These are phyloP conservation scores for Eretmochelys imbricata DNA, from an alignment of 2,113 vertebrate genomes.

Conservation along the genomic window DNA sequence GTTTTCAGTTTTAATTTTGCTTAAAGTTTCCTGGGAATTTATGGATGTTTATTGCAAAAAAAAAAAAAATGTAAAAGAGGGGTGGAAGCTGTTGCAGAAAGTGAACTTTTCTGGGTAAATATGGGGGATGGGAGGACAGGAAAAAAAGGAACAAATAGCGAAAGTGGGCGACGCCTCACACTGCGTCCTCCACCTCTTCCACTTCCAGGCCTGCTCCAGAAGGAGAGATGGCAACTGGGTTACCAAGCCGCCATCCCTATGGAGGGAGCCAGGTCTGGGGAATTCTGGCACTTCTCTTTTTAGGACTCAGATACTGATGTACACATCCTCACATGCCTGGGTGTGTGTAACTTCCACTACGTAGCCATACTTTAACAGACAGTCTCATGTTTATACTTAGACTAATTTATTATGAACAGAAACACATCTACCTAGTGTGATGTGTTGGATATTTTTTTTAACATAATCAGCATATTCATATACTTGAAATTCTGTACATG, in stretches of 20 bases:
- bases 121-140: neutral
- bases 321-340: neutral
- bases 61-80: neutral
- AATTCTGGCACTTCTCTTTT: neutral
- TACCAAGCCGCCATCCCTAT: neutral
- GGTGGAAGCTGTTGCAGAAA: neutral
- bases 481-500: neutral
- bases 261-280: neutral
- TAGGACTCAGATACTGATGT: neutral
- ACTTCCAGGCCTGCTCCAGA: neutral
- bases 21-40: neutral
- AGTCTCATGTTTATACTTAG: neutral
- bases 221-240: neutral
- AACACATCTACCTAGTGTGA: neutral
- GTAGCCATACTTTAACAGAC: neutral
- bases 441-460: neutral
- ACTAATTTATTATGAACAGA: neutral
- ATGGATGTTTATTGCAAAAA: neutral
- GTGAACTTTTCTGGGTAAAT: neutral
- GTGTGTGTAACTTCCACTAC: neutral
- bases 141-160: neutral
- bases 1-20: neutral
- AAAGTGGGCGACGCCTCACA: neutral
- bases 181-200: neutral
- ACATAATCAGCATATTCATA: neutral